These are phyloP conservation scores for Serinus canaria DNA, from an alignment of 2,113 vertebrate species.

Conservation along the genomic window DNA sequence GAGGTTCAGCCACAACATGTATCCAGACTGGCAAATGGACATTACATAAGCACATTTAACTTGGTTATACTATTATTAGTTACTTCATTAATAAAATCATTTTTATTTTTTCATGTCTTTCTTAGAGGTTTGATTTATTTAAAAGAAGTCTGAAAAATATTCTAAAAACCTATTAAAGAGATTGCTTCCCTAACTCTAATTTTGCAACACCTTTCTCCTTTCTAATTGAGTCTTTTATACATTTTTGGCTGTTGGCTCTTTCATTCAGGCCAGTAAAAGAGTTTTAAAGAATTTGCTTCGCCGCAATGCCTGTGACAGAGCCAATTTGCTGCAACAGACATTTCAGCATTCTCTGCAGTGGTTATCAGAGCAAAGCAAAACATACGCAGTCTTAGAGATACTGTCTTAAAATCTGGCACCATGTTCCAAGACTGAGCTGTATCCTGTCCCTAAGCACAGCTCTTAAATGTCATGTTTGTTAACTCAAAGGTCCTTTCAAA, in stretches of 20 bases:
- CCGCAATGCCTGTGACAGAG: neutral
- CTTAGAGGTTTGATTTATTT: neutral
- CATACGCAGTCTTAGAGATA: neutral
- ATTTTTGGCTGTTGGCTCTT: neutral
- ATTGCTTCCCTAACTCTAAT: neutral
- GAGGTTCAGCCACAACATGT: neutral
- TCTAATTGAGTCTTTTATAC: neutral
- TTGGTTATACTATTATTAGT: neutral
- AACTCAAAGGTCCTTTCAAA: neutral
- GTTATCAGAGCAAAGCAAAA: neutral
- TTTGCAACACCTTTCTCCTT: neutral
- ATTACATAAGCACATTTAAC: neutral
- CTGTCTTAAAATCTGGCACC: neutral
- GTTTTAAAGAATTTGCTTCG: neutral
- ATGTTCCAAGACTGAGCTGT: neutral
- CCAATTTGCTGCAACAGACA: neutral
- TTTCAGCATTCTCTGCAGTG: neutral
- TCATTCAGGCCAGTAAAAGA: neutral
- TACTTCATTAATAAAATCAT: neutral
- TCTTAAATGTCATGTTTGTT: neutral
- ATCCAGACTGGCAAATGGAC: neutral
- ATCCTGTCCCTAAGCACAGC: neutral
- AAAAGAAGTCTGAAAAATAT: neutral
- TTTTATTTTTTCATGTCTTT: neutral
- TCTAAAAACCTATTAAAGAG: neutral